Evolutionary conservation across 1,140 invertebrate genomes (phyloP), one percentile per base, ranked within the genome.

Genomic region (Meteorus sp.): DNA sequence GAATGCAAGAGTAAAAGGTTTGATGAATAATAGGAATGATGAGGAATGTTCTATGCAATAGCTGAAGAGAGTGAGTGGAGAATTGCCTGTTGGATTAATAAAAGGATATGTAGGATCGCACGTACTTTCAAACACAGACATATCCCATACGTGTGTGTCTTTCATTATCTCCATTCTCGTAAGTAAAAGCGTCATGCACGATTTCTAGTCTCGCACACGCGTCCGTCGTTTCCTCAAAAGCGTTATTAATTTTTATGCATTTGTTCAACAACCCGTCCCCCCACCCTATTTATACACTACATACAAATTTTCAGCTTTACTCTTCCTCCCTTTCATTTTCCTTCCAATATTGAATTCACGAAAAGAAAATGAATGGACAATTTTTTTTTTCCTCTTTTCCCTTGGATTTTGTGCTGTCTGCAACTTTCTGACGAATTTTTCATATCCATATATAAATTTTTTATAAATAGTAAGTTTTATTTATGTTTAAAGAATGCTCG

Each of bases 161-260:
- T 60, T 56, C 53, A 55, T 37, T 44, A 48, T 58, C 51, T 62
- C 35, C 55, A 52, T 54, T 54, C 50, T 41, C 56, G 39, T 50
- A 8, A 6, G 50, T 55, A 44, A 54, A 62, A 58, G 50, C 48
- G 55, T 54, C 55, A 54, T 54, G 54, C 4, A 29, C 27, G 27
- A 29, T 3, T 19, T 20, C 20, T 51, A 29, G 2, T 19, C n/a
- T 17, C n/a, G 35, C 29, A 17, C 11, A n/a, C 43, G 41, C 33
- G 35, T 13, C 25, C 6, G n/a, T 15, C 35, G 56, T 33, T 51
- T 37, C 59, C 61, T 41, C 47, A 35, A 56, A 59, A 59, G 61
- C 61, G 53, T 62, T 62, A 62, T 58, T 62, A 62, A 62, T 62
- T 62, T 56, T 57, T 37, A 58, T 58, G 60, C 60, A 50, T 58